Evolutionary conservation across 1,140 invertebrate genomes (phyloP), one percentile per base, ranked within the genome.

Genomic region (Aphelinus certus): DNA sequence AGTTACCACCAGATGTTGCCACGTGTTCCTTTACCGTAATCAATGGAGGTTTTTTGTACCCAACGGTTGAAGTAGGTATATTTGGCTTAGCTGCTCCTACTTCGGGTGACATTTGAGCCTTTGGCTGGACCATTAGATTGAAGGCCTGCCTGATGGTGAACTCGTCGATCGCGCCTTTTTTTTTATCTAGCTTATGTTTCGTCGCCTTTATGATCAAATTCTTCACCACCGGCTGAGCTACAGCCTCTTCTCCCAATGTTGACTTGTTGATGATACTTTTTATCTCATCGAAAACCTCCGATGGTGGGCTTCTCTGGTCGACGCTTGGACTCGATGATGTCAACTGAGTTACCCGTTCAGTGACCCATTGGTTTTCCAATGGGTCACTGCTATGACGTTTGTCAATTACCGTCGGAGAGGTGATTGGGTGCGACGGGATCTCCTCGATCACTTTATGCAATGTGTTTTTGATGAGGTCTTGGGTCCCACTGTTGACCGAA

Each of bases 191-290:
- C 2, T 49, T 68, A 61, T 79, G 72, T 57, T 79, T 80, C 1
- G 84, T 49, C 42, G 83, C 78, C 58, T 83, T 76, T 0, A 86
- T 75, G 2, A 86, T 83, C 7, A 86, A 79, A 53, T 82, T 86
- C 56, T 81, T 79, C 0, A 84, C 75, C 0, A 79, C 43, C 0
- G 72, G 76, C 2, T 81, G 56, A 4, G 60, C 76, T 1, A 73
- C 76, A 3, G 71, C 71, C 47, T 83, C 62, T 42, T 79, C 49
- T n/a, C 71, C 71, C 2, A 86, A 55, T 10, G 67, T 75, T 10
- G 81, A 78, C 47, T 73, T 72, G 3, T 72, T 77, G 9, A 86
- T 53, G 46, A 86, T 71, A 5, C 76, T 73, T 43, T 70, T 71
- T 3, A 84, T 72, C 3, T 3, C 60, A 2, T 77, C 6, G 2